phyloP scores from a whole-genome alignment of 2,797 vertebrate species.

The Hirundo rustica region DNA sequence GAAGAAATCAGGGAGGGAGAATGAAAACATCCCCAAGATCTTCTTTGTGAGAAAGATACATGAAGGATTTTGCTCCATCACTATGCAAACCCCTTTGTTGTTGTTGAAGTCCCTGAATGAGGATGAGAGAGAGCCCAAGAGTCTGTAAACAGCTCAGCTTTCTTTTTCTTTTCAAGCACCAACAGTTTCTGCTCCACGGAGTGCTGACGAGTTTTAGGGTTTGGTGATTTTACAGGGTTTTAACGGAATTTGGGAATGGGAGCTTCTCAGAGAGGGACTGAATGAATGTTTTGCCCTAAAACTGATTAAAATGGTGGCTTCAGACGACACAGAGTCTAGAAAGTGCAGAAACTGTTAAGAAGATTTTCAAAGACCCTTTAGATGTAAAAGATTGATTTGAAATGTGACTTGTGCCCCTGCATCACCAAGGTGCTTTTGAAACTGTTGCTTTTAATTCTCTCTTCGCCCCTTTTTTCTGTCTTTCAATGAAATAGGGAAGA shows the following conservation, averaged over 20 bases:
- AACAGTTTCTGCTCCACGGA: background rate
- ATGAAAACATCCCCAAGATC: background rate
- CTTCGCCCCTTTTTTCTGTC: background rate
- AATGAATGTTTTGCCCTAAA: background rate
- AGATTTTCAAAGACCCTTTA: conserved; percentile 42
- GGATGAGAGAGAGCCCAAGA: background rate
- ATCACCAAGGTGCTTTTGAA: conserved; percentile 20
- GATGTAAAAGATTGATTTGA: conserved; percentile 46
- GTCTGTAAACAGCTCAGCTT: background rate
- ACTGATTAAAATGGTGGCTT: conserved; percentile 43
- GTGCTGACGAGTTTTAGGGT: background rate
- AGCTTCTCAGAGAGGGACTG: background rate
- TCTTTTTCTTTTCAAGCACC: background rate
- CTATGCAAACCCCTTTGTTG: background rate
- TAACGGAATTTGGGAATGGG: conserved; percentile 2
- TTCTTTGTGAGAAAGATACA: conserved; percentile 27
- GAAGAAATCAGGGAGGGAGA: background rate
- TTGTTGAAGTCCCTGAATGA: background rate
- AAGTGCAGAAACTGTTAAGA: conserved; percentile 14
- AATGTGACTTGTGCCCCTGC: conserved; percentile 47
- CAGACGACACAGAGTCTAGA: conserved; percentile 12
- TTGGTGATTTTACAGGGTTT: conserved; percentile 32
- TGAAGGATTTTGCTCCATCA: background rate
- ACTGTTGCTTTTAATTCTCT: conserved; percentile 23
- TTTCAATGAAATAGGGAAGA: background rate